Evolutionary conservation across 2,888 invertebrate genomes (phyloP).

Genomic region (Protonemura montana): DNA sequence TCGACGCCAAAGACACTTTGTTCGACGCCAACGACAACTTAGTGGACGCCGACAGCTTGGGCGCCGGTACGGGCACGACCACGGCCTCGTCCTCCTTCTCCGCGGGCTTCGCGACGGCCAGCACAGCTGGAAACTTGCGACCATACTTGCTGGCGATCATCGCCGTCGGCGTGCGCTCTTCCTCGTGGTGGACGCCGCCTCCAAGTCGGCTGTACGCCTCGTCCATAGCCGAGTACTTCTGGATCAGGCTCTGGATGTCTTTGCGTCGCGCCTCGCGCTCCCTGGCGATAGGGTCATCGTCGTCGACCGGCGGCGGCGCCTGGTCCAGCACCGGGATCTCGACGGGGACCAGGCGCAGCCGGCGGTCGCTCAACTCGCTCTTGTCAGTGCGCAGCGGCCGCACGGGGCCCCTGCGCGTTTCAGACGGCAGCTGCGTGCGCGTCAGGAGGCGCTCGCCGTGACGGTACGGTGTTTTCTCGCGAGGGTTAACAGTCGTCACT

Average conservation of each 20-base stretch:
- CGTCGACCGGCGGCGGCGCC: constrained; percentile 60
- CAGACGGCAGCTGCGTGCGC: constrained; percentile 47
- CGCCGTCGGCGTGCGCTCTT: constrained; percentile 53
- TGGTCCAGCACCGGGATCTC: constrained; percentile 58
- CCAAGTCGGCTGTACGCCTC: constrained; percentile 64
- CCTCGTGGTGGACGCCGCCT: constrained; percentile 48
- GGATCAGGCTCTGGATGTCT: constrained; percentile 81
- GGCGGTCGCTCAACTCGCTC: constrained; percentile 62
- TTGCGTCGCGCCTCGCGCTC: constrained; percentile 83
- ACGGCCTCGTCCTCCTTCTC: constrained; percentile 52
- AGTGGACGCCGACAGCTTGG: constrained; percentile 51
- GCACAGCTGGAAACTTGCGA: constrained; percentile 52
- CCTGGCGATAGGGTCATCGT: constrained; percentile 65
- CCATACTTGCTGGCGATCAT: constrained; percentile 58
- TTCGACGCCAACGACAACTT: constrained; percentile 46
- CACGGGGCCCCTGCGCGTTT: constrained; percentile 58
- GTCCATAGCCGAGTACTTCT: constrained; percentile 83
- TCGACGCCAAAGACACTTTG: constrained; percentile 24
- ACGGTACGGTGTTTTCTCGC: constrained; percentile 72
- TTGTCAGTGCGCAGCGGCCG: constrained; percentile 72
- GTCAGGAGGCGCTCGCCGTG: constrained; percentile 56
- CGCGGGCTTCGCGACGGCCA: constrained; percentile 55
- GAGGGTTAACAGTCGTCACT: constrained; percentile 50
- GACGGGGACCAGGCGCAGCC: constrained; percentile 66
- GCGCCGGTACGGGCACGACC: constrained; percentile 51